A percentile compares a stretch with the other conserved stretches of the same genome.
phyloP scores from a whole-genome alignment of 2,797 vertebrate species.

The Enteromius radiatus region DNA sequence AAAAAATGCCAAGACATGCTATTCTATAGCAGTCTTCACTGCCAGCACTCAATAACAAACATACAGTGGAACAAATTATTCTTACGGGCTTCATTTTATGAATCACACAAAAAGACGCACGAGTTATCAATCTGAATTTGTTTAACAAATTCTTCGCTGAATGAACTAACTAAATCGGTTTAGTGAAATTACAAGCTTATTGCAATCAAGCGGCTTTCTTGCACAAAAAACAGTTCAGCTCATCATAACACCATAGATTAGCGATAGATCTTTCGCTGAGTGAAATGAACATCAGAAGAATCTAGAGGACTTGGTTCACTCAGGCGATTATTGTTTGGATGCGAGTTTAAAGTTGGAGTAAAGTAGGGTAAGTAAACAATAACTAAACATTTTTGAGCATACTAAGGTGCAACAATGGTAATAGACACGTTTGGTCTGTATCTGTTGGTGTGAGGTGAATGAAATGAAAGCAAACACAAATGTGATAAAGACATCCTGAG shows the following conservation, averaged over 20 bases:
- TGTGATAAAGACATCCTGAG: neutral
- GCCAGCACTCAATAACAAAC: constrained; percentile 4
- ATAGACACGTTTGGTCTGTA: neutral
- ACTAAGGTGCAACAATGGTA: neutral
- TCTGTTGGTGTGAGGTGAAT: neutral
- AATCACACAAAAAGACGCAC: neutral
- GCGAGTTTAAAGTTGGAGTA: neutral
- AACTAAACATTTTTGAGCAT: neutral
- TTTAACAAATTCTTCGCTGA: neutral
- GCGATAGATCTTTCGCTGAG: neutral
- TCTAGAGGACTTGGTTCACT: neutral
- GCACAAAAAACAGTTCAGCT: neutral
- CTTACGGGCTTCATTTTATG: neutral
- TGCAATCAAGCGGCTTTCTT: neutral
- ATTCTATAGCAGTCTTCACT: neutral
- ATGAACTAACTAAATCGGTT: neutral
- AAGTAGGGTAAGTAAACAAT: neutral
- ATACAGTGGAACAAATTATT: neutral
- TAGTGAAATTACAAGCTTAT: neutral
- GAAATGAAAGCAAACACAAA: neutral
- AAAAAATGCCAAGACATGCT: constrained; percentile 10
- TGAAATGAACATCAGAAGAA: neutral
- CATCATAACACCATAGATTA: neutral
- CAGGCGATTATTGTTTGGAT: neutral
- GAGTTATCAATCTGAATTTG: neutral